These are phyloP conservation scores for Athene noctua DNA, from an alignment of 2,113 vertebrate species.

Conservation along the genomic window DNA sequence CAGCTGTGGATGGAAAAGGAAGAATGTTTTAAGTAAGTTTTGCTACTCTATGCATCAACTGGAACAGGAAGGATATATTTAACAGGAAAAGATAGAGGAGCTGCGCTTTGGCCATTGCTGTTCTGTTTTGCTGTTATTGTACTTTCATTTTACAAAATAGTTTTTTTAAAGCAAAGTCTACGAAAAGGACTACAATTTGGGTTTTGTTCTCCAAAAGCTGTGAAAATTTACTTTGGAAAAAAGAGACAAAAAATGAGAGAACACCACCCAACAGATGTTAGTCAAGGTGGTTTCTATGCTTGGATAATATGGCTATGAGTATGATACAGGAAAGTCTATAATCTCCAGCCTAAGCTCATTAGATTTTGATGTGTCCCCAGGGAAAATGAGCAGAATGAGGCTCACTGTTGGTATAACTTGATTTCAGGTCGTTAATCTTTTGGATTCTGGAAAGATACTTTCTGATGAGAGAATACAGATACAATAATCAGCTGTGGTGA, in stretches of 20 bases:
- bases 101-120: neutral
- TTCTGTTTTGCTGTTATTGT: neutral
- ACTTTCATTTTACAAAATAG: neutral
- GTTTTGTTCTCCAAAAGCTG: neutral
- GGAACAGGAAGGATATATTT: neutral
- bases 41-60: neutral
- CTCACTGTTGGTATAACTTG: neutral
- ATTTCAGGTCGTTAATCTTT: neutral
- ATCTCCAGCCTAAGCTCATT: neutral
- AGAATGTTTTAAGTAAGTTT: neutral
- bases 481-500: neutral
- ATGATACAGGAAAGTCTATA: neutral
- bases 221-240: neutral
- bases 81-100: neutral
- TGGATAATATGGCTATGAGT: neutral
- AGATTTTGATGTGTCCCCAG: neutral
- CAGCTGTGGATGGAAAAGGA: neutral
- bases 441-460: neutral
- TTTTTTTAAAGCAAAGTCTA: neutral
- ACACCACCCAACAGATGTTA: neutral
- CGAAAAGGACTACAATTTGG: neutral
- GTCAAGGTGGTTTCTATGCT: neutral
- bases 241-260: neutral
- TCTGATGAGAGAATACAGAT: neutral
- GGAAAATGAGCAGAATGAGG: neutral